These are phyloP conservation scores for Lepisosteus osseus DNA, from an alignment of 2,113 vertebrate species.

Conservation along the genomic window DNA sequence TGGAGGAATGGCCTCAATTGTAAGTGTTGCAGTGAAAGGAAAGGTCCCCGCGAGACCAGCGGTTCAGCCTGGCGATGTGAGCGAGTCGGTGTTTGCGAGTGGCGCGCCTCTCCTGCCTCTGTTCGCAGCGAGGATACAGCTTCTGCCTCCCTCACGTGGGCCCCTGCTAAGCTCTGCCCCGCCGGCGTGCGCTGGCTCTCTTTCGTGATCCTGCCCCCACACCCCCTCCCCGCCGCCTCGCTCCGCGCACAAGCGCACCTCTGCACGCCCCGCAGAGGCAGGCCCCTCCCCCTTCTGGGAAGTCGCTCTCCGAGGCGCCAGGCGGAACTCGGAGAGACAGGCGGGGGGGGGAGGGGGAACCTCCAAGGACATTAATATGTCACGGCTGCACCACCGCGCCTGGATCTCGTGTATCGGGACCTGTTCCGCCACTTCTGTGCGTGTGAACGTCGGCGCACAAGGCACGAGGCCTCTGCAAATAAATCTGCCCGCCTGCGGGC, in stretches of 20 bases:
- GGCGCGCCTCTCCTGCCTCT: background rate
- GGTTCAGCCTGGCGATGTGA: background rate
- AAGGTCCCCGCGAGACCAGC: no score
- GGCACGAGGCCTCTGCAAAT: no score
- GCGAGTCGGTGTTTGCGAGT: conserved; percentile 10
- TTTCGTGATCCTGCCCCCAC: conserved; percentile 15
- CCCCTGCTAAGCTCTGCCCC: conserved; percentile 13
- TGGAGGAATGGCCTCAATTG: no score
- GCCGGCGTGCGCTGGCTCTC: conserved; percentile 12
- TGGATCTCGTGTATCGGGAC: background rate
- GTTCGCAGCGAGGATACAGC: background rate
- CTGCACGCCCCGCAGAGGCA: conserved; percentile 14
- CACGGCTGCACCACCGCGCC: background rate
- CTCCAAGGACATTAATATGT: background rate
- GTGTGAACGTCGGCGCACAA: no score
- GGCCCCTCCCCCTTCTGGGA: conserved; percentile 33
- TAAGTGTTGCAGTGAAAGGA: no score
- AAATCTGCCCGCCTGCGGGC: no score
- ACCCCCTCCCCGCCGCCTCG: background rate
- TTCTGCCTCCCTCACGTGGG: conserved; percentile 20
- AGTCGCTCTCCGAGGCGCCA: conserved; percentile 17
- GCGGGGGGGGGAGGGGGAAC: background rate
- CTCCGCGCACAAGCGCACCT: conserved; percentile 13
- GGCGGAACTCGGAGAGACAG: conserved; percentile 7
- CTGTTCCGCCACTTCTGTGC: background rate